These are phyloP conservation scores for Sakesphorus luctuosus DNA, from an alignment of 2,113 vertebrate genomes.

Conservation along the genomic window DNA sequence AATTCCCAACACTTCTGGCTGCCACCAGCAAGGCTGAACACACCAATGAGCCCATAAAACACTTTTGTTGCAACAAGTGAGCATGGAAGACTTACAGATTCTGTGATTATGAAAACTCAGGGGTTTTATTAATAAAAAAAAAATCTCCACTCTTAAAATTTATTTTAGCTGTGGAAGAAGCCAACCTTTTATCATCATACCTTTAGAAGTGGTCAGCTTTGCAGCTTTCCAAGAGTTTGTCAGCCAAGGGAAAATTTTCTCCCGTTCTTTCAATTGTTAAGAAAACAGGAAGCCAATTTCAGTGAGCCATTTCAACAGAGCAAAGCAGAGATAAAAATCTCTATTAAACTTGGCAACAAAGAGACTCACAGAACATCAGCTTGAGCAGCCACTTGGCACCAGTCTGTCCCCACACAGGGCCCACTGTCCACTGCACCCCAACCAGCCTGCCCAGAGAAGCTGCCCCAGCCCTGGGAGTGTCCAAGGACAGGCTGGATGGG, in stretches of 20 bases:
- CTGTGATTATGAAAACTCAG: neutral
- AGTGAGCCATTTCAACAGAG: conserved; percentile 8
- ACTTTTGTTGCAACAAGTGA: neutral
- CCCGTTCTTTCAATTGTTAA: conserved; percentile 25
- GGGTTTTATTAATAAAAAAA: neutral
- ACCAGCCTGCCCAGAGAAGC: neutral
- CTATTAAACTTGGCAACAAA: neutral
- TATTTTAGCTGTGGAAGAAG: neutral
- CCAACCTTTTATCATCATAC: neutral
- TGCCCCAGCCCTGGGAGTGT: too few relatives aligned
- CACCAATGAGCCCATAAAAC: fast-evolving
- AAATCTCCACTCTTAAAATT: neutral
- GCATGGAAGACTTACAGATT: neutral
- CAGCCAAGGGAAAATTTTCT: conserved; percentile 32
- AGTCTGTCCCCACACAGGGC: neutral
- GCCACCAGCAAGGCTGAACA: neutral
- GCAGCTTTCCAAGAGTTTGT: conserved; percentile 7
- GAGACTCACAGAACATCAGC: neutral
- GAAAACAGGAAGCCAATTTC: conserved; percentile 52
- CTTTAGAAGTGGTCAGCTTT: neutral
- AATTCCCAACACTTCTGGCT: neutral
- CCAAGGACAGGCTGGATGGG: too few relatives aligned
- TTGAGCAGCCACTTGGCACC: neutral
- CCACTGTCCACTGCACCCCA: neutral
- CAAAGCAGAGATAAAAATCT: neutral